These are phyloP conservation scores for Laterallus jamaicensis DNA, from an alignment of 2,113 vertebrate genomes.

Conservation along the genomic window DNA sequence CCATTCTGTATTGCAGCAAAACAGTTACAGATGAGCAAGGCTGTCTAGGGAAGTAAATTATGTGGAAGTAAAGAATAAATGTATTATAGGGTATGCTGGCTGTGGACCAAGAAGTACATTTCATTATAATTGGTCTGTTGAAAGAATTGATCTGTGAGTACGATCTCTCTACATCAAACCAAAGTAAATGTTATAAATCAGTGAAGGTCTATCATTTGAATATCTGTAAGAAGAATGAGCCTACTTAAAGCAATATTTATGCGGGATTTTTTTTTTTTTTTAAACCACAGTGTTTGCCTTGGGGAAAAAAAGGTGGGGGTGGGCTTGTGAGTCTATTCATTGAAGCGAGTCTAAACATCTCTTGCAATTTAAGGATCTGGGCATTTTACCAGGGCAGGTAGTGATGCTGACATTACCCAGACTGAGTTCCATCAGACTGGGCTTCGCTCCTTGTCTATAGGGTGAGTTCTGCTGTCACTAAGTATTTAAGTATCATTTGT, in stretches of 20 bases:
- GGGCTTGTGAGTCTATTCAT: not conserved
- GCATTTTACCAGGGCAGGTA: not conserved
- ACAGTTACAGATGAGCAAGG: conserved; percentile 5
- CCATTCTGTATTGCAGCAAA: not conserved
- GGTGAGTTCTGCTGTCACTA: not conserved
- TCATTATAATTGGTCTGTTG: conserved; percentile 18
- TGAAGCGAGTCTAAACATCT: not conserved
- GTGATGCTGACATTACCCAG: not conserved
- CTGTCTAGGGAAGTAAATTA: not conserved
- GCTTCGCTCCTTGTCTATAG: not conserved
- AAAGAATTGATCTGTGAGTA: not conserved
- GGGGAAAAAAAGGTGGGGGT: not conserved
- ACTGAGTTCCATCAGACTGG: not conserved
- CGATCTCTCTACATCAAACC: not conserved
- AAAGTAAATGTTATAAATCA: conserved; percentile 25
- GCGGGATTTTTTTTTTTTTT: not conserved
- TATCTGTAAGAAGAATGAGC: not conserved
- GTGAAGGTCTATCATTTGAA: not conserved
- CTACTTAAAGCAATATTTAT: not conserved
- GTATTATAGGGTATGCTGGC: not conserved
- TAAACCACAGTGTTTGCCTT: not conserved
- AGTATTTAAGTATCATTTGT: not conserved
- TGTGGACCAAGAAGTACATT: conserved; percentile 18
- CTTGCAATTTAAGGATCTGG: not conserved
- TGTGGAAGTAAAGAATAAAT: conserved; percentile 9